Conservation (phyloP, 2,113 vertebrate species). For the Phasianus colchicus region DNA sequence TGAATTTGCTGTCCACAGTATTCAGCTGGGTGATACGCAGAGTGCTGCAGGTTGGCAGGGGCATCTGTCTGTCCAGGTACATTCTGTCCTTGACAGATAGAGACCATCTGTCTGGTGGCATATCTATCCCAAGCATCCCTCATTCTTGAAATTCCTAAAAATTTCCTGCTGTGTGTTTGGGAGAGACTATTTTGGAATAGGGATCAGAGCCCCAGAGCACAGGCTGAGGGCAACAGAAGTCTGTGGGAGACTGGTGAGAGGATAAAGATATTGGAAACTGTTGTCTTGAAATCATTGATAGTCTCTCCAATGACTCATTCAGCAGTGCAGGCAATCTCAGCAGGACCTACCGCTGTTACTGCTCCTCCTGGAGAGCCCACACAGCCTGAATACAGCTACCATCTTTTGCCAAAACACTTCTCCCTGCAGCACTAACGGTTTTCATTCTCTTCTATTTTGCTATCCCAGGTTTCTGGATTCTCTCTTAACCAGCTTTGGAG, state of each 20-base stretch:
- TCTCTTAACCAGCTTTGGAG: slow-evolving; percentile 1
- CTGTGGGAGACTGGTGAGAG: background rate
- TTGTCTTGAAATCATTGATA: background rate
- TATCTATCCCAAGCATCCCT: background rate
- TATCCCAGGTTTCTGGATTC: background rate
- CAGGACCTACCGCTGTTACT: background rate
- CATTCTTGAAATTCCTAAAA: background rate
- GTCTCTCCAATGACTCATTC: background rate
- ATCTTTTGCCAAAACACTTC: background rate
- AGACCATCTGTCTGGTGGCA: background rate
- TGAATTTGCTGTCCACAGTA: background rate
- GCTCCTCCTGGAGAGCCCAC: background rate
- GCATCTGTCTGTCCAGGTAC: background rate
- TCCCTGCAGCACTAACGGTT: background rate
- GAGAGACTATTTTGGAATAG: background rate
- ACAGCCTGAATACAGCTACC: background rate
- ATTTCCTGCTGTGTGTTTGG: background rate
- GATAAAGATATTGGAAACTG: background rate
- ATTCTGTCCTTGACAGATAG: background rate
- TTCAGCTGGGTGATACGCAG: background rate
- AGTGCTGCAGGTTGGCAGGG: background rate
- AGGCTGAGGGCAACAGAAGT: background rate
- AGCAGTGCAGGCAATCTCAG: background rate
- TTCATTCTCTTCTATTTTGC: background rate
- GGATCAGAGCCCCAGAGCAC: background rate